phyloP scores from a whole-genome alignment of 2,113 vertebrate species.

The Triplophysa dalaica region DNA sequence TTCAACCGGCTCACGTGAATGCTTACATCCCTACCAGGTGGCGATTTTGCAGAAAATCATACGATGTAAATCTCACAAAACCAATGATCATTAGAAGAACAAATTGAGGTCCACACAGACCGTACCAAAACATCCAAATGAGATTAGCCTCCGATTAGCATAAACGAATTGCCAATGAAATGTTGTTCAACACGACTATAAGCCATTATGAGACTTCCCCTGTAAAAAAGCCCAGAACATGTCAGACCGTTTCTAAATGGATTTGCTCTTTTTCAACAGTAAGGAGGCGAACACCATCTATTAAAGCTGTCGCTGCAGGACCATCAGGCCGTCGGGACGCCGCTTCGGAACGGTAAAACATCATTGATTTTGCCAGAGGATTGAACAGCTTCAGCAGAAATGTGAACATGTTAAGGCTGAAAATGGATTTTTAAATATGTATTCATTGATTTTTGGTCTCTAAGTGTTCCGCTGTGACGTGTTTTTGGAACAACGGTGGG shows the following conservation, averaged over 20 bases:
- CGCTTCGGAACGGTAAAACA: conserved; percentile 51
- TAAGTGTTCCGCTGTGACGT: conserved; percentile 35
- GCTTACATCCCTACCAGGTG: too few species aligned
- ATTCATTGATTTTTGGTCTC: conserved; percentile 65
- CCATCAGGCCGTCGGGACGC: conserved; percentile 45
- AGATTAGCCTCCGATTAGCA: too few species aligned
- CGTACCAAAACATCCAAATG: too few species aligned
- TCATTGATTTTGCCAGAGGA: conserved; percentile 72
- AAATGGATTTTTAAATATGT: conserved; percentile 68
- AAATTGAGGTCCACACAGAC: too few species aligned
- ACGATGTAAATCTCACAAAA: too few species aligned
- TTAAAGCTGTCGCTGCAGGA: conserved; percentile 55
- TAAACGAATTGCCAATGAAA: too few species aligned
- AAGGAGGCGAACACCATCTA: conserved; percentile 54
- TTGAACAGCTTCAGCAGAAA: conserved; percentile 66
- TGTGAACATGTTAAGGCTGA: conserved; percentile 55
- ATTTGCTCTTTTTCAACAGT: not conserved
- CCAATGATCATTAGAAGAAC: too few species aligned
- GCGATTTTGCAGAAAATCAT: too few species aligned
- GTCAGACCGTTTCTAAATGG: not conserved
- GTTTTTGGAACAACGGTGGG: conserved; percentile 52
- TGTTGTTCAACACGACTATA: too few species aligned
- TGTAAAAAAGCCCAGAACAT: not conserved
- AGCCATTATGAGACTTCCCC: too few species aligned
- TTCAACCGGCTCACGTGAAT: too few species aligned